phyloP scores from a whole-genome alignment of 2,888 invertebrate genomes.

The Holacanthella duospinosa region DNA sequence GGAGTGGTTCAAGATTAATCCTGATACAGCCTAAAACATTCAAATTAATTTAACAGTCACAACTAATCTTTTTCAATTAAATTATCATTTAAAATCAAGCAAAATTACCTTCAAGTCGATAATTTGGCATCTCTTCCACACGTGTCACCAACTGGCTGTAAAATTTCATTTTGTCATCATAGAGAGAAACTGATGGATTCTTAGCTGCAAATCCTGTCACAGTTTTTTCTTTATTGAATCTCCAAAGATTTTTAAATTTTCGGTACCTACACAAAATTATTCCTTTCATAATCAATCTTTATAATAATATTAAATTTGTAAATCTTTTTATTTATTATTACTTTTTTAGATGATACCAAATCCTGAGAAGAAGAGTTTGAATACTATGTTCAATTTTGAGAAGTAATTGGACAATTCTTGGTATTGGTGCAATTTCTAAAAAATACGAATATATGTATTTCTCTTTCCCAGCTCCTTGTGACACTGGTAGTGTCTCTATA shows the following conservation, averaged over 20 bases:
- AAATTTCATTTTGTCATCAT: slow-evolving; percentile 74
- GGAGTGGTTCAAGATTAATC: slow-evolving; percentile 61
- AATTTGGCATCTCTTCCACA: slow-evolving; percentile 50
- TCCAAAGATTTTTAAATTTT: slow-evolving; percentile 64
- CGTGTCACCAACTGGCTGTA: slow-evolving; percentile 65
- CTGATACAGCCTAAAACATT: slow-evolving; percentile 50
- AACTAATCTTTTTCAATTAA: slow-evolving; percentile 43
- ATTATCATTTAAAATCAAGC: background rate
- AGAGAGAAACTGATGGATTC: slow-evolving; percentile 53
- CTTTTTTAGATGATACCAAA: slow-evolving; percentile 32
- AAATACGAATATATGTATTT: slow-evolving; percentile 63
- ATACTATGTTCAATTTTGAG: slow-evolving; percentile 30
- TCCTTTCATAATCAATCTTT: background rate
- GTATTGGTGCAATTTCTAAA: slow-evolving; percentile 63
- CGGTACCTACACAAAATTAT: slow-evolving; percentile 51
- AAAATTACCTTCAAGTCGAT: slow-evolving; percentile 50
- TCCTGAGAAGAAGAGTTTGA: slow-evolving; percentile 20
- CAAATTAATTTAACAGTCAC: too few relatives aligned
- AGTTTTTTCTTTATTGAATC: slow-evolving; percentile 58
- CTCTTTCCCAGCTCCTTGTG: slow-evolving; percentile 50
- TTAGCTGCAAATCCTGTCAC: slow-evolving; percentile 67
- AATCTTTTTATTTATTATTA: slow-evolving; percentile 7
- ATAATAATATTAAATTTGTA: background rate
- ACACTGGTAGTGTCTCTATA: slow-evolving; percentile 56
- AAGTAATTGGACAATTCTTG: slow-evolving; percentile 47